These are phyloP conservation scores for Parnassius apollo DNA, from an alignment of 2,888 invertebrate genomes.

Conservation along the genomic window DNA sequence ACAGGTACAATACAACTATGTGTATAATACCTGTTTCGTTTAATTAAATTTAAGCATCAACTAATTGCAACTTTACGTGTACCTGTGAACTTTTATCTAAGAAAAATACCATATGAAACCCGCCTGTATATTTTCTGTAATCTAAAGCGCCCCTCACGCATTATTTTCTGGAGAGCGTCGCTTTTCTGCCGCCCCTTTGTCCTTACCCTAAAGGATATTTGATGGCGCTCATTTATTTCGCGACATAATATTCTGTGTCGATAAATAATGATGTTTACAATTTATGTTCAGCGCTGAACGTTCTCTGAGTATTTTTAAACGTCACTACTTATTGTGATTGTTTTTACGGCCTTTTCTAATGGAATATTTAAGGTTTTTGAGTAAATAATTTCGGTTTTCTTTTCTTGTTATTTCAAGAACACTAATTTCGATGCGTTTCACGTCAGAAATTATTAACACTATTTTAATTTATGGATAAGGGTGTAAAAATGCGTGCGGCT, in stretches of 20 bases:
- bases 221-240: slow-evolving; percentile 59
- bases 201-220: slow-evolving; percentile 49
- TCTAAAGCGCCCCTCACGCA: slow-evolving; percentile 28
- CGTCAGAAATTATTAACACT: too few species aligned
- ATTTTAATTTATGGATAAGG: too few species aligned
- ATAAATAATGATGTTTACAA: slow-evolving; percentile 68
- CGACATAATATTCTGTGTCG: slow-evolving; percentile 58
- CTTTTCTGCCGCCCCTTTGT: slow-evolving; percentile 32
- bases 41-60: background rate
- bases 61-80: slow-evolving; percentile 10
- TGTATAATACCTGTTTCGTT: too few species aligned
- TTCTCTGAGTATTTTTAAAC: slow-evolving; percentile 17
- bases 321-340: slow-evolving; percentile 9
- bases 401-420: background rate
- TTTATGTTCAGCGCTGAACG: slow-evolving; percentile 44
- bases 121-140: slow-evolving; percentile 27
- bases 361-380: slow-evolving; percentile 12
- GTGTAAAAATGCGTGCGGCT: too few species aligned
- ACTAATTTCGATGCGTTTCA: too few species aligned
- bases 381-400: slow-evolving; percentile 24
- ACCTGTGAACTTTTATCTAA: slow-evolving; percentile 26
- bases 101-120: slow-evolving; percentile 18
- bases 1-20: too few species aligned
- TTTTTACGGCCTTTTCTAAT: slow-evolving; percentile 12
- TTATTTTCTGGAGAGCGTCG: slow-evolving; percentile 29